These are phyloP conservation scores for Channa argus DNA, from an alignment of 2,113 vertebrate species.

Conservation along the genomic window DNA sequence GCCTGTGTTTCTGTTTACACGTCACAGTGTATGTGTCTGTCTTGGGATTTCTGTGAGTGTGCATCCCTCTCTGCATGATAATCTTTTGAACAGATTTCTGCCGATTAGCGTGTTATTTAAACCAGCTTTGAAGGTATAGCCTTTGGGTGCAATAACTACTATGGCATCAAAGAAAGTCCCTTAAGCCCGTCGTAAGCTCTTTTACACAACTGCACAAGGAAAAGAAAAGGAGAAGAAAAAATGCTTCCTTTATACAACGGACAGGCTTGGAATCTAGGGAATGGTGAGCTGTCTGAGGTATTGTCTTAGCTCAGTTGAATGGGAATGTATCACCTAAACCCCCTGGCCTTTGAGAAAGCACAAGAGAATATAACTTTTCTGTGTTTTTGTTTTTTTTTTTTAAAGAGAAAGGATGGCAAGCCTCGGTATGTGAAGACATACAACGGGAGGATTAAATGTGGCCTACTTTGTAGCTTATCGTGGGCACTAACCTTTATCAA, in stretches of 20 bases:
- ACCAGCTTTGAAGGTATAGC: slow-evolving; percentile 77
- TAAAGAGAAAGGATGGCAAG: slow-evolving; percentile 30
- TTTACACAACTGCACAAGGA: slow-evolving; percentile 66
- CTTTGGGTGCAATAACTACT: slow-evolving; percentile 64
- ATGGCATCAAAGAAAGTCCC: slow-evolving; percentile 77
- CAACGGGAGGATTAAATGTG: slow-evolving; percentile 60
- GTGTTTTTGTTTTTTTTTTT: slow-evolving; percentile 29
- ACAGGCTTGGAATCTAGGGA: slow-evolving; percentile 64
- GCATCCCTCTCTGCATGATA: slow-evolving; percentile 57
- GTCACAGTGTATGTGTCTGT: slow-evolving; percentile 36
- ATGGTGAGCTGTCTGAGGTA: slow-evolving; percentile 67
- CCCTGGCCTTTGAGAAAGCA: slow-evolving; percentile 59
- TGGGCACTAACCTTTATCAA: slow-evolving; percentile 64
- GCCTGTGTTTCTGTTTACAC: slow-evolving; percentile 68
- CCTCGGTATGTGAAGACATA: slow-evolving; percentile 36
- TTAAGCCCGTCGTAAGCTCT: slow-evolving; percentile 75
- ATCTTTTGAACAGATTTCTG: slow-evolving; percentile 80
- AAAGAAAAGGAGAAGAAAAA: slow-evolving; percentile 51
- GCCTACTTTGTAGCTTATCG: slow-evolving; percentile 40
- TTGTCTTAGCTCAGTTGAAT: slow-evolving; percentile 71
- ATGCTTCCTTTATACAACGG: slow-evolving; percentile 67
- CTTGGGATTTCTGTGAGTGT: slow-evolving; percentile 47
- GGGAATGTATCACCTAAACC: slow-evolving; percentile 65
- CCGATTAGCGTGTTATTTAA: slow-evolving; percentile 81
- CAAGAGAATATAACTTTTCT: slow-evolving; percentile 65